Base-by-base conservation (phyloP, 2,113 vertebrate genomes). In the Phaethornis superciliosus region DNA sequence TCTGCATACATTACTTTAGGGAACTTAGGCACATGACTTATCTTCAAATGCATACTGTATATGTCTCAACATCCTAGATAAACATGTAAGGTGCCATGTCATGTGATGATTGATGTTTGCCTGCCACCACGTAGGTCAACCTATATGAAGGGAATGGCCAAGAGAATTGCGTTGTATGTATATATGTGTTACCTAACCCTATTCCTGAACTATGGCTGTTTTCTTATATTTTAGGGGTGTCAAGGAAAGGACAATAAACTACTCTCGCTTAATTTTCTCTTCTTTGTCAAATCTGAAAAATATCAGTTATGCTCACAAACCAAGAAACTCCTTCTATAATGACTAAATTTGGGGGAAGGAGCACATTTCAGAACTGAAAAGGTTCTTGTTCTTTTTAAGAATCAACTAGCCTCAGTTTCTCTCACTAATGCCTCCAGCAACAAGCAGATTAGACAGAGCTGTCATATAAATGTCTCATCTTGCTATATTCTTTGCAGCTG, bases 341-440 rank as follows among this genome's bases (percentile, higher is more conserved):
- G 32, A 37, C 10, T 56, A 56, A 14, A 88, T 49, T 28, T 71
- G 15, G 17, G 23, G 19, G 21, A 90, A 91, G 32, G 3, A 23
- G 9, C 44, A 10, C 8, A 42, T n/a, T 80, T 64, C n/a, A 58
- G 81, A 86, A 71, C 8, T 3, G 40, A 58, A 86, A 93, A 67
- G 10, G 7, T 9, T 40, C 40, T 18, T 16, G 22, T 5, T 1
- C 63, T 24, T 68, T 62, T 40, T 18, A 42, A 75, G 37, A 81
- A 51, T 78, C 71, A 51, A 37, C 65, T 82, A 75, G 9, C 69
- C 85, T 94, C 85, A 83, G 69, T 90, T 91, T 92, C 85, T 65
- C 69, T 62, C 46, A 15, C 47, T 60, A 46, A 13, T 85, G 40
- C 80, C 65, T 83, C 56, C 40, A 89, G 68, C 68, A 93, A 22